Evolutionary conservation across 2,888 invertebrate genomes (phyloP), one percentile per base, ranked within the genome.

Genomic region (Creontiades dilutus): DNA sequence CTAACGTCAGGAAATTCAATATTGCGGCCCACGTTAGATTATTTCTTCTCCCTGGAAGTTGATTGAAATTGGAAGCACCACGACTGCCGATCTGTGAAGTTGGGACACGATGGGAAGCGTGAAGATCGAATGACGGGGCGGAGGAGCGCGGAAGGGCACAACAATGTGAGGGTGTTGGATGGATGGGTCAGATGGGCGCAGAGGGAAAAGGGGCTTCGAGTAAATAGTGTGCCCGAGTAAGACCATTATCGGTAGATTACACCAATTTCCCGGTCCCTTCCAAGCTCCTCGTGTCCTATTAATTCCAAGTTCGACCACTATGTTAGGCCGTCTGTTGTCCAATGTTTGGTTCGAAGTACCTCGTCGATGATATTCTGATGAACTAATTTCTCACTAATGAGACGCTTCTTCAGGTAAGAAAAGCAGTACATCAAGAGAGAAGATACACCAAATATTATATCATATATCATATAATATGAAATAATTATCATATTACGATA

Each of bases 241-340:
- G 86, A 68, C 86, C 86, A 86, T 86, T 86, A 86, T 86, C 86
- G 86, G 86, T 75, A 75, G 86, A 86, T 86, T 86, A 86, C 86
- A 86, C 86, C 86, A 75, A 86, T 86, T 86, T 86, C 86, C 86
- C 75, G 86, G 75, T 55, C 82, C 48, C 82, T 48, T 52, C 82
- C 52, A 23, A 52, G 52, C 82, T 14, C 23, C 47, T 16, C 52
- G 7, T 82, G 52, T 82, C 52, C 82, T 82, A 82, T 82, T 82
- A 82, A 82, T 82, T 82, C 82, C 52, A n/a, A 82, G 82, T 82
- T 23, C 52, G 48, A 82, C 48, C 82, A 82, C 82, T 82, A 52
- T 82, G 82, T 82, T 82, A 52, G 82, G 52, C 52, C 19, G 23
- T 52, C 52, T 46, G 80, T 82, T 82, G 52, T 52, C 82, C 27